Percentiles rank a stretch among this genome's conserved stretches.
phyloP scores from a whole-genome alignment of 2,888 invertebrate genomes.

The Taenaris catops region DNA sequence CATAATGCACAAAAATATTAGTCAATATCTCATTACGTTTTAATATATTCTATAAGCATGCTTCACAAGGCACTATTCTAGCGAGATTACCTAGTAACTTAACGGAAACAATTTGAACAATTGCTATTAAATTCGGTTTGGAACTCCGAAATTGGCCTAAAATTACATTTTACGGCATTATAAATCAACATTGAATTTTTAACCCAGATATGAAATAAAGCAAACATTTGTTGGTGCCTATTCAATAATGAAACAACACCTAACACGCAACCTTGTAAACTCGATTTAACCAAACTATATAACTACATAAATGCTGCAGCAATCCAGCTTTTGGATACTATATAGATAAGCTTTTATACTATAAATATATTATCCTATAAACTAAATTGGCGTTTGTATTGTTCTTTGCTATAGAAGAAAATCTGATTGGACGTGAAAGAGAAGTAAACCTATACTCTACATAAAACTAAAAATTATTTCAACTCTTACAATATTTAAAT shows the following conservation, averaged over 20 bases:
- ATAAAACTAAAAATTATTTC: slow-evolving; percentile 1
- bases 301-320: slow-evolving; percentile 33
- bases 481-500: too few species aligned
- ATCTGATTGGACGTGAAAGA: slow-evolving; percentile 28
- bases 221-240: slow-evolving; percentile 14
- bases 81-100: slow-evolving; percentile 58
- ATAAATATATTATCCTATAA: slow-evolving; percentile 42
- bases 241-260: slow-evolving; percentile 39
- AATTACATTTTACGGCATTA: slow-evolving; percentile 63
- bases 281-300: slow-evolving; percentile 36
- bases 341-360: slow-evolving; percentile 41
- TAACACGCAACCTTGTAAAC: slow-evolving; percentile 41
- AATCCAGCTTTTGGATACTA: slow-evolving; percentile 19
- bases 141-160: slow-evolving; percentile 65
- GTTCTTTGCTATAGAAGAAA: slow-evolving; percentile 44
- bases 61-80: slow-evolving; percentile 78
- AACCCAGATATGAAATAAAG: slow-evolving; percentile 33
- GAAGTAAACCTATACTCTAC: slow-evolving; percentile 11
- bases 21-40: slow-evolving; percentile 48
- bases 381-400: slow-evolving; percentile 72
- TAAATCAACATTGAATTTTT: slow-evolving; percentile 47
- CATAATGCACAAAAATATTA: slow-evolving; percentile 64
- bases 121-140: slow-evolving; percentile 73
- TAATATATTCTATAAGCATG: slow-evolving; percentile 65
- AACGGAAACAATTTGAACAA: slow-evolving; percentile 51